Percentiles rank a stretch among this genome's conserved stretches.
These are phyloP conservation scores for Chionoecetes opilio DNA, from an alignment of 1,140 invertebrate species.

Conservation along the genomic window DNA sequence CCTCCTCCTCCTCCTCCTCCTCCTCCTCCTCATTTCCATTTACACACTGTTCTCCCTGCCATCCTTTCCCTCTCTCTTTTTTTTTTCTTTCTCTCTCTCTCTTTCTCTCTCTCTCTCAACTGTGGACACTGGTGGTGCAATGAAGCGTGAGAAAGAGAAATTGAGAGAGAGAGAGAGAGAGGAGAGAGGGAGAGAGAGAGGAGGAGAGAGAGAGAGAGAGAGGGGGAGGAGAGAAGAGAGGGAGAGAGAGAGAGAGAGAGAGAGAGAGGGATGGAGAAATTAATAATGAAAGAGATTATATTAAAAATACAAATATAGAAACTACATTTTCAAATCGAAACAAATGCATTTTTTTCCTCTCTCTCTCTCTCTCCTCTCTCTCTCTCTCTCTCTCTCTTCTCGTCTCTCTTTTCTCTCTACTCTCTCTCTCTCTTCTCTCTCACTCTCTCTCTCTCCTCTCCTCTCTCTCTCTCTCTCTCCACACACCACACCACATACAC, in stretches of 20 bases:
- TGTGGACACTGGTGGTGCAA: neutral
- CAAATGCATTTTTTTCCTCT: too few species aligned
- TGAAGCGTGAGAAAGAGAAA: neutral
- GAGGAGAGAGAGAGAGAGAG: neutral
- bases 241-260: neutral
- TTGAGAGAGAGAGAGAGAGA: neutral
- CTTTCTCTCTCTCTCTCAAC: slow-evolving; percentile 8
- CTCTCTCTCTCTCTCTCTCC: too few species aligned
- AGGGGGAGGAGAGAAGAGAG: neutral
- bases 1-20: neutral
- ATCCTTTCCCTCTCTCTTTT: neutral
- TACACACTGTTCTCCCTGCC: neutral
- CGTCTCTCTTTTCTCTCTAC: too few species aligned
- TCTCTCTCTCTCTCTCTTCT: too few species aligned
- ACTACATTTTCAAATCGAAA: too few species aligned
- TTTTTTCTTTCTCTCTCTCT: neutral
- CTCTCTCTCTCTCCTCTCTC: too few species aligned
- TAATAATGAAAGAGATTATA: too few species aligned
- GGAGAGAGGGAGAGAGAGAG: neutral
- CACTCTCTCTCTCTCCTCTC: too few species aligned
- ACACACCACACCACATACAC: too few species aligned
- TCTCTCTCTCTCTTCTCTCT: too few species aligned
- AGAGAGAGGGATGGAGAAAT: neutral
- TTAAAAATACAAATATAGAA: too few species aligned
- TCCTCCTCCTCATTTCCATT: slow-evolving; percentile 28